These are phyloP conservation scores for Sebastes iracundus DNA, from an alignment of 2,797 vertebrate species.

Conservation along the genomic window DNA sequence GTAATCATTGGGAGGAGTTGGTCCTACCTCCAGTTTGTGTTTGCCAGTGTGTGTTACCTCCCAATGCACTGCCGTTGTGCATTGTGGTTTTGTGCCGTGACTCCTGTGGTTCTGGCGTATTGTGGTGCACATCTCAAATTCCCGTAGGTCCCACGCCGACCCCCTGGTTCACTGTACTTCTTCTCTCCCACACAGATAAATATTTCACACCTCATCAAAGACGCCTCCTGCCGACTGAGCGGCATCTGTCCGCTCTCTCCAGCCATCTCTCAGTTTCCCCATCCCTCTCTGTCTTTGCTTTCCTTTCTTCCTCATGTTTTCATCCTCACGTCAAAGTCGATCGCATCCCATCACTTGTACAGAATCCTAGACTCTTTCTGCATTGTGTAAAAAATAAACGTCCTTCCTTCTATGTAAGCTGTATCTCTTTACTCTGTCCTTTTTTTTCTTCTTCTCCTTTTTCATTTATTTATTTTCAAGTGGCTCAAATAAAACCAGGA, in stretches of 20 bases:
- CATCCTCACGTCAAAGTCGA: slow-evolving; percentile 66
- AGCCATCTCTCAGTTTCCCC: slow-evolving; percentile 79
- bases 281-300: slow-evolving; percentile 65
- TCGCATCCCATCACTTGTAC: slow-evolving; percentile 88
- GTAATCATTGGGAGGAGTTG: not conserved
- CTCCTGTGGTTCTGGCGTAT: slow-evolving; percentile 33
- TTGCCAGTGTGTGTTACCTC: not conserved
- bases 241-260: slow-evolving; percentile 86
- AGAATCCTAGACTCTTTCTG: slow-evolving; percentile 87
- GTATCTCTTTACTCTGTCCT: slow-evolving; percentile 78
- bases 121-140: slow-evolving; percentile 19
- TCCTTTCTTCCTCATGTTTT: slow-evolving; percentile 66
- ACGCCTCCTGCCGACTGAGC: slow-evolving; percentile 88
- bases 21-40: slow-evolving; percentile 9
- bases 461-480: slow-evolving; percentile 69
- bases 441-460: slow-evolving; percentile 55
- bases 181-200: slow-evolving; percentile 92
- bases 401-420: slow-evolving; percentile 84
- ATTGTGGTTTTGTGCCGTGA: slow-evolving; percentile 50
- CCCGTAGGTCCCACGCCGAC: slow-evolving; percentile 26
- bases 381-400: slow-evolving; percentile 94
- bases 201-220: slow-evolving; percentile 91
- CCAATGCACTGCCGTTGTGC: slow-evolving; percentile 30
- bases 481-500: slow-evolving; percentile 69
- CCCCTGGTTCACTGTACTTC: slow-evolving; percentile 67